phyloP scores from a whole-genome alignment of 2,888 invertebrate species.

The Branchipolynoe longqiensis region DNA sequence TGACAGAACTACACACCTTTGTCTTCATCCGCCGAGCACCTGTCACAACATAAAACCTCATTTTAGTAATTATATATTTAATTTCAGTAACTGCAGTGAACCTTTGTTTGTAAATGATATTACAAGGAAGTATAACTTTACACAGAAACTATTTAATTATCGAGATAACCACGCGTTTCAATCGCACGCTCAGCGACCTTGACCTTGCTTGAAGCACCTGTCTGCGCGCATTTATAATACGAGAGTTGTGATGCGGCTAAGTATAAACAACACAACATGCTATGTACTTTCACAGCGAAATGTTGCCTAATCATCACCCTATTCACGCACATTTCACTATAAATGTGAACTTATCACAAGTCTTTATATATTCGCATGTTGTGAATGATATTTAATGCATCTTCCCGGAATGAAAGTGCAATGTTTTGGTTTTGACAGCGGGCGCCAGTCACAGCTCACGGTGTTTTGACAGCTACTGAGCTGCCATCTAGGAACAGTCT shows the following conservation, averaged over 20 bases:
- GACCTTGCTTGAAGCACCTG: conserved; percentile 54
- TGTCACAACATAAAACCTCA: conserved; percentile 29
- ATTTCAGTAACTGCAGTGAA: too few relatives aligned
- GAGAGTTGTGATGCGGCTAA: conserved; percentile 38
- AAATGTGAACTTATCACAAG: too few relatives aligned
- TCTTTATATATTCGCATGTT: too few relatives aligned
- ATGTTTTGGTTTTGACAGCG: conserved; percentile 42
- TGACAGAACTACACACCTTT: conserved; percentile 61
- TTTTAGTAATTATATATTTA: too few relatives aligned
- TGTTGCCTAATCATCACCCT: too few relatives aligned
- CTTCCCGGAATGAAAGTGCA: background rate
- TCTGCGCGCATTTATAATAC: conserved; percentile 18
- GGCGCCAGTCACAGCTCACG: background rate
- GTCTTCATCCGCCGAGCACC: conserved; percentile 58
- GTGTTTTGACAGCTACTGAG: conserved; percentile 29
- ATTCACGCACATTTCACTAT: too few relatives aligned
- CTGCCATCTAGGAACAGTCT: background rate
- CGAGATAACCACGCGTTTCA: background rate
- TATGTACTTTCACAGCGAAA: background rate
- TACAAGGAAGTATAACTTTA: too few relatives aligned
- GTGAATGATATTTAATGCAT: too few relatives aligned
- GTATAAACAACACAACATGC: conserved; percentile 45
- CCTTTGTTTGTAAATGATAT: too few relatives aligned
- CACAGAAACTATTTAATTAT: conserved; percentile 1
- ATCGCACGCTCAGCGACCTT: background rate